These are phyloP conservation scores for Periphyllus acericola DNA, from an alignment of 2,888 invertebrate species.

Conservation along the genomic window DNA sequence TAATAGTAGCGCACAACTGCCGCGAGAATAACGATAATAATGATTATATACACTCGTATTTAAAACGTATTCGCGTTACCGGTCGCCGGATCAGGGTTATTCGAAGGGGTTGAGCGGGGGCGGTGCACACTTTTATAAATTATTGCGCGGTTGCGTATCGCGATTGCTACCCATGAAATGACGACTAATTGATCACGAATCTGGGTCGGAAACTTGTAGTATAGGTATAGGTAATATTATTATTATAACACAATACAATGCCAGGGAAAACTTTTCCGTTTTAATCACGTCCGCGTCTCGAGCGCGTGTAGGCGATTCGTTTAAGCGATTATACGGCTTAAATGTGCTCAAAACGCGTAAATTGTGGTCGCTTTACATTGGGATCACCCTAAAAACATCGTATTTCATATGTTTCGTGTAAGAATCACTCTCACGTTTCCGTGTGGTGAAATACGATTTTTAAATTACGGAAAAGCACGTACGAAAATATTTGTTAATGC, in stretches of 20 bases:
- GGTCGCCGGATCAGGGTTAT: conserved; percentile 42
- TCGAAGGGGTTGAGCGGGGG: conserved; percentile 45
- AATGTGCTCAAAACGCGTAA: too few species aligned
- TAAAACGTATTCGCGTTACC: background rate
- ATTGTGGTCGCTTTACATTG: too few species aligned
- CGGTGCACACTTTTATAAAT: conserved; percentile 12
- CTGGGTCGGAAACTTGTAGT: conserved; percentile 19
- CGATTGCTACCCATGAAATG: background rate
- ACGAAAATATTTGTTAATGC: too few species aligned
- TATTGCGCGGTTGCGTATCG: background rate
- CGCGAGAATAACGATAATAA: conserved; percentile 13
- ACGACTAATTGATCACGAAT: conserved; percentile 50
- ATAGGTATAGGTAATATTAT: background rate
- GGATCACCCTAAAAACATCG: too few species aligned
- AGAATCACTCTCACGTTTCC: too few species aligned
- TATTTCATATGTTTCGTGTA: too few species aligned
- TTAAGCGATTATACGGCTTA: too few species aligned
- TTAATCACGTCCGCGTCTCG: background rate
- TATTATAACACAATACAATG: background rate
- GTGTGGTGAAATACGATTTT: too few species aligned
- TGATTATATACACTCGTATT: background rate
- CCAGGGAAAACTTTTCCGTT: background rate
- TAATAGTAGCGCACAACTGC: background rate
- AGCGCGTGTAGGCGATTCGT: background rate
- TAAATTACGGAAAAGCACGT: too few species aligned